Evolutionary conservation across 2,888 invertebrate genomes (phyloP), one percentile per base, ranked within the genome.

Genomic region (Piscicola geometra): DNA sequence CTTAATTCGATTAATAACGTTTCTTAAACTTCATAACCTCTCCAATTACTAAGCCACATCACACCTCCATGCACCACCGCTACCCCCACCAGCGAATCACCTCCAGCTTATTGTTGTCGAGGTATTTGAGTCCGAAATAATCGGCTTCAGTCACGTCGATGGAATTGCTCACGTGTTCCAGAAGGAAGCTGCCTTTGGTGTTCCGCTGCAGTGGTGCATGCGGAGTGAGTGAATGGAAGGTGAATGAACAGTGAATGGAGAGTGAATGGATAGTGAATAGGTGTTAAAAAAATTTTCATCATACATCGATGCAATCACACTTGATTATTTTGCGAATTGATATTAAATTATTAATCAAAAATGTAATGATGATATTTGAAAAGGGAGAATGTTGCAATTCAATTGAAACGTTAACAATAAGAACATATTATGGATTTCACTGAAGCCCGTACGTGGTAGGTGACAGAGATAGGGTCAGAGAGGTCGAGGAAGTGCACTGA

Each of bases 71-170:
- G n/a, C n/a, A n/a, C n/a, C n/a, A n/a, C n/a, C 41, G 15, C 5
- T 15, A 41, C 41, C 41, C 5, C 96, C 96, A 97, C 87, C 95
- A 94, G 93, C 95, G 35, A 73, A 90, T 90, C 89, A 94, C 94
- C 88, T 95, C 92, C 89, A 96, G 96, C 85, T 92, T 94, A 82
- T 93, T 92, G 82, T 91, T 90, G 86, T 96, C 95, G 78, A 96
- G 89, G 85, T 92, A 97, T 79, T 96, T 90, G 71, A 97, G 89
- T 73, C 97, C 96, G 86, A 97, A 97, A 87, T 96, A 97, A 79
- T 94, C 93, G 73, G 95, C 95, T 87, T 97, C 96, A 84, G 95
- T 88, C 77, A 97, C 89, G 87, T 96, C 95, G 82, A 97, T 89
- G 85, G 95, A 93, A 81, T 92, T 90, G 86, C 93, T 95, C 72